Base-by-base conservation (phyloP, 2,797 vertebrate genomes). In the Setipinna tenuifilis region DNA sequence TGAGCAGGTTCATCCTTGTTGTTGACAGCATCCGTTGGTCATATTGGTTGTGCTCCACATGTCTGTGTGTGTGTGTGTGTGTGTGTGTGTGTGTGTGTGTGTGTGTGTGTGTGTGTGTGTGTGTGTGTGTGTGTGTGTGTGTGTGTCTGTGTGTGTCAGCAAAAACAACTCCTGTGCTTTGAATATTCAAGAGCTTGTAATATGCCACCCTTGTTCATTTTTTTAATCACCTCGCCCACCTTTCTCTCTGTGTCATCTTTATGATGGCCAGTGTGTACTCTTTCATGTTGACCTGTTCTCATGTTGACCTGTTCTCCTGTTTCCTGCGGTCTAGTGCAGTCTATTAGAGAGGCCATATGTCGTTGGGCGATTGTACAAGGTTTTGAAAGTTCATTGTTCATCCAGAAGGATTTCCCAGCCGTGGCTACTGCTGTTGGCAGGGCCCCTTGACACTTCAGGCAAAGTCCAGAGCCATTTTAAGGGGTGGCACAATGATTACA, bases 31-130 rank as follows among this genome's bases (percentile, higher is more conserved):
- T 54, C 2, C 12, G 50, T 54, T 54, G 50, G 14, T 54, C 50
- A 54, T 6, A 54, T n/a, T 23, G 0, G 23, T 68, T 68, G 2
- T 31, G 91, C 92, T 92, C 92, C 91, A 93, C 93, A 93, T 94
- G 93, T 91, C 92, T 94, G 93, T 94, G 93, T 93, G 90, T 92
- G 94, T 92, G 92, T 48, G 46, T 48, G 46, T 48, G 46, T 48
- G 46, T 48, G 46, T 48, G 46, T 48, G 10, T 3, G 46, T 10
- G 4, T 48, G 10, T 10, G 10, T 48, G 46, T 48, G 46, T 10
- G 46, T 10, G 10, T 48, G 46, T 48, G 46, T 48, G 10, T 94
- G 94, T 94, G 93, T 93, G 90, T 92, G 94, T 92, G 92, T 48
- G 46, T 48, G 46, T 48, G 46, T 48, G 46, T 48, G 46, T 48